Percentiles rank a stretch among this genome's conserved stretches.
Conservation (phyloP, 2,888 invertebrate genomes). For the Caenorhabditis virilis region DNA sequence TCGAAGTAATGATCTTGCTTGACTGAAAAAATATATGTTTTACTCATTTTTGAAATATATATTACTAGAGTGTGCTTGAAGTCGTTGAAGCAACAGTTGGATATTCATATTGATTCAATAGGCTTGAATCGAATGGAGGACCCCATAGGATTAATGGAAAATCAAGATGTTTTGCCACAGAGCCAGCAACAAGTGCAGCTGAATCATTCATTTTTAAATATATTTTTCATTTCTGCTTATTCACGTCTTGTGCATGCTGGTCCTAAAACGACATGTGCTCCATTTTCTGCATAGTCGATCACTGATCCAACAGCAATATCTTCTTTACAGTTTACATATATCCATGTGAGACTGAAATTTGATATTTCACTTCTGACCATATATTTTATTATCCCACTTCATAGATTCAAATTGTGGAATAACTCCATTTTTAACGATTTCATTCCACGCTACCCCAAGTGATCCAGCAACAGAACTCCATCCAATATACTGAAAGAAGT, state of each 20-base stretch:
- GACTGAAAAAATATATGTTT: constrained; percentile 20
- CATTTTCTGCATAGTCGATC: constrained; percentile 30
- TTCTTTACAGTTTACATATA: constrained; percentile 38
- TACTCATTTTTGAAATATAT: no score
- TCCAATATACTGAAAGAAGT: constrained; percentile 36
- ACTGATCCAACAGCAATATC: constrained; percentile 31
- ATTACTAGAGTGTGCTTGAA: constrained; percentile 46
- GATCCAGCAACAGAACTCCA: constrained; percentile 37
- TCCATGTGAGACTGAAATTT: constrained; percentile 46
- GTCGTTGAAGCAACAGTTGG: constrained; percentile 46
- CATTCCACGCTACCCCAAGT: constrained; percentile 39
- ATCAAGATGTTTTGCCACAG: constrained; percentile 41
- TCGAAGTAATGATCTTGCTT: constrained; percentile 32
- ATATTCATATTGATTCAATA: constrained; percentile 37
- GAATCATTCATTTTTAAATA: constrained; percentile 3
- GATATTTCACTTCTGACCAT: no score
- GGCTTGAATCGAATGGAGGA: constrained; percentile 41
- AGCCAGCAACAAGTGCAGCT: constrained; percentile 42
- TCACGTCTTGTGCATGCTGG: constrained; percentile 47
- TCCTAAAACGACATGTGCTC: constrained; percentile 45
- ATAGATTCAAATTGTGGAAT: constrained; percentile 30
- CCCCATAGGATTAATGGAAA: constrained; percentile 51
- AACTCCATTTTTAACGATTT: constrained; percentile 22
- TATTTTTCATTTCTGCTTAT: background rate
- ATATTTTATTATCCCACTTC: no score